phyloP scores from a whole-genome alignment of 2,888 invertebrate species.

The Brachyptera risi region DNA sequence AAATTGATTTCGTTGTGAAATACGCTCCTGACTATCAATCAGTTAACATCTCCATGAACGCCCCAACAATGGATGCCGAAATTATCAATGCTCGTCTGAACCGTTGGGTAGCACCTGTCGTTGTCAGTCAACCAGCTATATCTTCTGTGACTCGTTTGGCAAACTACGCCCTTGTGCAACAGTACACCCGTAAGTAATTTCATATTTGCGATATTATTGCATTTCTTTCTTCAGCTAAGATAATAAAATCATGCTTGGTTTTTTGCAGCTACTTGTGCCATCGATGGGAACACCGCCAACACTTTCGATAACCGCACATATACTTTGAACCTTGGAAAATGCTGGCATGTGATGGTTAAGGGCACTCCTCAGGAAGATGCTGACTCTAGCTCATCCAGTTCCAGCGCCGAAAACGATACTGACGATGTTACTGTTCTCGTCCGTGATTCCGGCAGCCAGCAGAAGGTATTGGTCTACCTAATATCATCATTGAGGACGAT shows the following conservation, averaged over 20 bases:
- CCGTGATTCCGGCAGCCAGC: constrained; percentile 43
- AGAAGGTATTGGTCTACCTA: constrained; percentile 30
- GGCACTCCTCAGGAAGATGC: constrained; percentile 42
- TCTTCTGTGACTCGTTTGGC: constrained; percentile 42
- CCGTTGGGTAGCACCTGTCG: constrained; percentile 42
- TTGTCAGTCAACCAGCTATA: constrained; percentile 51
- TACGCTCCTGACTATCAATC: constrained; percentile 47
- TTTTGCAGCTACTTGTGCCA: constrained; percentile 58
- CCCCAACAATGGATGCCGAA: constrained; percentile 43
- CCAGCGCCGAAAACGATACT: constrained; percentile 34
- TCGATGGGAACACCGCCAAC: constrained; percentile 54
- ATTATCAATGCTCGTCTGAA: constrained; percentile 49
- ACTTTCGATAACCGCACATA: constrained; percentile 65
- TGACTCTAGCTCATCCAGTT: constrained; percentile 41
- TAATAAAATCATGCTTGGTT: no score
- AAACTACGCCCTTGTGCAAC: constrained; percentile 41
- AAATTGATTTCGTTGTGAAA: constrained; percentile 48
- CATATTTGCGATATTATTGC: background rate
- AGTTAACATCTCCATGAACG: constrained; percentile 49
- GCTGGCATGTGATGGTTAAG: constrained; percentile 58
- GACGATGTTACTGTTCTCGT: constrained; percentile 46
- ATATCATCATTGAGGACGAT: no score
- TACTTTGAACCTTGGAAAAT: constrained; percentile 49
- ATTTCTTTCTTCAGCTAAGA: background rate
- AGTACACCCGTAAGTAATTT: constrained; percentile 53